Evolutionary conservation across 2,113 vertebrate species (phyloP), one percentile per base, ranked within the genome.

Genomic region (Atlantisia rogersi): DNA sequence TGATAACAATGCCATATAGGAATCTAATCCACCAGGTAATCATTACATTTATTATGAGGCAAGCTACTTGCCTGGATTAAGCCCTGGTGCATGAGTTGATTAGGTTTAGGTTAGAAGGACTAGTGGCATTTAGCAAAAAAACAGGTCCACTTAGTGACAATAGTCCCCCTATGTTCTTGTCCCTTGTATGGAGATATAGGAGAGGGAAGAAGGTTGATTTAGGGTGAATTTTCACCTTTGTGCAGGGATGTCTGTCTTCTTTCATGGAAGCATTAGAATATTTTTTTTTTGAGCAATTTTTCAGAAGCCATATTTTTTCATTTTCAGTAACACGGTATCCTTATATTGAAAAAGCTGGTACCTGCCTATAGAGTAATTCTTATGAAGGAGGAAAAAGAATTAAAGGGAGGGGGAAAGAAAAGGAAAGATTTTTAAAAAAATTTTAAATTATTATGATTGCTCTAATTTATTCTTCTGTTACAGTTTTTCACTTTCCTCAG

Each of bases 1-100:
- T 85, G 85, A 95, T 93, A 35, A 86, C 58, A 86, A 12, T 81
- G n/a, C 12, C 59, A 44, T 71, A 82, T 37, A 89, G 62, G 59
- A 86, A 81, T 82, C 15, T 97, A 91, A 97, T 95, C 62, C 75
- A 26, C 67, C 62, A 88, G 63, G 28, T 95, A 94, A 94, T 96
- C 35, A 93, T 79, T 90, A 94, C 67, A 91, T 91, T 77, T 86
- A 71, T 84, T 82, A 92, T 48, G 50, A 53, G 32, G 44, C 79
- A 55, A 86, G 53, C 40, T 59, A 63, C 80, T 96, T 92, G 53
- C 52, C 44, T 69, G 64, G 21, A 71, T 94, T 94, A 93, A 93
- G 63, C 37, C 42, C 60, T 74, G 13, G 13, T 46, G 10, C 62
- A 10, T 53, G 60, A 89, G 56, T 35, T 78, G 13, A 73, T 90